A percentile compares a stretch with the other conserved stretches of the same genome.
phyloP scores from a whole-genome alignment of 2,113 vertebrate genomes.

The Ceyx cyanopectus region DNA sequence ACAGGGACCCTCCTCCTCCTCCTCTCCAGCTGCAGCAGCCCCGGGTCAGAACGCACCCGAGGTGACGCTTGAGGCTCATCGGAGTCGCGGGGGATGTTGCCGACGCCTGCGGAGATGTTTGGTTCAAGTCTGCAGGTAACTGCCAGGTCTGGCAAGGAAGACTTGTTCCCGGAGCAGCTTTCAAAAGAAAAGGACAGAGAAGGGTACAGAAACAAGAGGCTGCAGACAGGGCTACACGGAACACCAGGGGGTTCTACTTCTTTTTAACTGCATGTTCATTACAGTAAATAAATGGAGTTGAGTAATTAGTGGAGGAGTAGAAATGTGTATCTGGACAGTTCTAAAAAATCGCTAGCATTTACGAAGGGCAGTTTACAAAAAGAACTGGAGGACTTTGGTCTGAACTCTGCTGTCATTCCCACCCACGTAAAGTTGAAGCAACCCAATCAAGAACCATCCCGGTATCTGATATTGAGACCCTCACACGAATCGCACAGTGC shows the following conservation, averaged over 20 bases:
- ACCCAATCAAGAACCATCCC: neutral
- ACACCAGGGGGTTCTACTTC: neutral
- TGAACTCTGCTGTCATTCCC: constrained; percentile 10
- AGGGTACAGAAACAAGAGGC: neutral
- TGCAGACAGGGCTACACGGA: neutral
- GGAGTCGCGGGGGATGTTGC: neutral
- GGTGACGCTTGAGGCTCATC: neutral
- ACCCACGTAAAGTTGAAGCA: neutral
- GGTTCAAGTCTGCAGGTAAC: neutral
- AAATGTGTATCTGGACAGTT: neutral
- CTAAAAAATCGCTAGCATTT: neutral
- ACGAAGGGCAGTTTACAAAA: constrained; percentile 53
- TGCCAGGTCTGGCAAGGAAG: constrained; percentile 6
- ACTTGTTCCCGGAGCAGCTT: constrained; percentile 1
- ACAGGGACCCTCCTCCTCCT: neutral
- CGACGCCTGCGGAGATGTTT: neutral
- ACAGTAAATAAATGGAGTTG: constrained; percentile 24
- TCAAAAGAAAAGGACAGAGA: constrained; percentile 14
- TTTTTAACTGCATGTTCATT: neutral
- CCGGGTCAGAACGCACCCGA: accelerated
- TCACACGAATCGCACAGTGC: accelerated
- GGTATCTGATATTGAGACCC: neutral
- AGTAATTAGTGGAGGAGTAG: neutral
- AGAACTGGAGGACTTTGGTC: constrained; percentile 61
- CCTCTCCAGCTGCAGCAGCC: neutral